phyloP scores from a whole-genome alignment of 2,888 invertebrate genomes.

The Baronia brevicornis region DNA sequence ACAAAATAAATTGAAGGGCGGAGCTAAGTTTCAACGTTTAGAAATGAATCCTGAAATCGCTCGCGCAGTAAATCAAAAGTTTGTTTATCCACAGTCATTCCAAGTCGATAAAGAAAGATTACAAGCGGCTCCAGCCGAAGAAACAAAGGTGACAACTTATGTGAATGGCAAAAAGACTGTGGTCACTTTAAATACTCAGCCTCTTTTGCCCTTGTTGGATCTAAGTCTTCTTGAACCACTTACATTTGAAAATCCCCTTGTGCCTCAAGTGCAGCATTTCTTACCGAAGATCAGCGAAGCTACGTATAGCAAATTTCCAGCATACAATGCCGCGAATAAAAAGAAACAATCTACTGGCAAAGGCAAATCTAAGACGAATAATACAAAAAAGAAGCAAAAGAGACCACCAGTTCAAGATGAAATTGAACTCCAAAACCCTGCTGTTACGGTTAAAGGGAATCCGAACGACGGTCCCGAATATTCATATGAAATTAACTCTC shows the following conservation, averaged over 20 bases:
- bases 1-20: constrained; percentile 28
- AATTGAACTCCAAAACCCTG: constrained; percentile 32
- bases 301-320: constrained; percentile 46
- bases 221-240: constrained; percentile 59
- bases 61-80: too few relatives aligned
- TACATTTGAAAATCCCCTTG: constrained; percentile 60
- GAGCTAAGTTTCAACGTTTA: constrained; percentile 34
- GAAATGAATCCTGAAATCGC: constrained; percentile 18
- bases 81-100: constrained; percentile 10
- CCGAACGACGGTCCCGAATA: constrained; percentile 47
- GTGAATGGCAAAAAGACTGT: constrained; percentile 53
- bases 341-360: constrained; percentile 49
- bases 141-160: constrained; percentile 38
- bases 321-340: constrained; percentile 35
- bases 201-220: constrained; percentile 51
- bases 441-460: constrained; percentile 32
- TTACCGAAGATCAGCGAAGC: constrained; percentile 54
- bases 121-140: constrained; percentile 32
- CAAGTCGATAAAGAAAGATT: constrained; percentile 29
- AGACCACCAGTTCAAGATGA: constrained; percentile 31
- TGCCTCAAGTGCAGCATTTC: constrained; percentile 67
- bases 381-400: constrained; percentile 29
- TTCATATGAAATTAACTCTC: constrained; percentile 53
- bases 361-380: constrained; percentile 31
- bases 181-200: constrained; percentile 49